Base-by-base conservation (phyloP, 1,140 invertebrate genomes). In the Drosophila teissieri region DNA sequence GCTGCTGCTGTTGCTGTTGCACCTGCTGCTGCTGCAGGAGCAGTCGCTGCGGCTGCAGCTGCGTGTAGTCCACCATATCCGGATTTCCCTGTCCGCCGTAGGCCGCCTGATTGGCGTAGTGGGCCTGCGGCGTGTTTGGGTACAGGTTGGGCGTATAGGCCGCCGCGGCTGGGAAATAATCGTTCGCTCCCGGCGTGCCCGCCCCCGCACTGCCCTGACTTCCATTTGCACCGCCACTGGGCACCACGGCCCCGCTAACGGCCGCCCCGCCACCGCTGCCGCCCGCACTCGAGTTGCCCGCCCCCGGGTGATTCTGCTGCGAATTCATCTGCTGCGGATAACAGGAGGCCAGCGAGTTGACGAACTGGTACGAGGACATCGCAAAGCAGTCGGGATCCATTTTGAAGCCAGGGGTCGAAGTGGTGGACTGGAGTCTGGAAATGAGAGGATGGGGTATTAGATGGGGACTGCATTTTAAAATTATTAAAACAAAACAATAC, bases 331-430 rank as follows among this genome's bases (percentile, higher is more conserved):
- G 94, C 58, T 94, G 93, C 17, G 94, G 95, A 92, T 98, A 98
- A 93, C 97, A 98, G 65, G 96, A 96, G 54, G 97, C 96, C 79
- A 98, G 94, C 60, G 97, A 97, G 94, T 98, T 98, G 69, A 98
- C 97, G 93, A 98, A 98, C 94, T 98, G 97, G 94, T 98, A 98
- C 90, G 97, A 98, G 94, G 97, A 98, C 97, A 98, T 98, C 91
- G 93, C 90, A 62, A 92, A 92, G 76, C 92, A 92, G 67, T 92
- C 92, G 57, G 91, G 91, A 91, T 92, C 92, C 92, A 92, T 92
- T 75, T 60, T 91, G 81, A 52, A 45, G 78, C 73, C 56, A 65
- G 72, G 39, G 53, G 61, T 80, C 51, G 64, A 64, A 46, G 67
- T 49, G 14, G 45, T 31, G 24, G 55, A 52, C 77, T 55, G n/a